A percentile compares a stretch with the other conserved stretches of the same genome.
phyloP scores from a whole-genome alignment of 2,797 vertebrate genomes.

The Pogoniulus pusillus region DNA sequence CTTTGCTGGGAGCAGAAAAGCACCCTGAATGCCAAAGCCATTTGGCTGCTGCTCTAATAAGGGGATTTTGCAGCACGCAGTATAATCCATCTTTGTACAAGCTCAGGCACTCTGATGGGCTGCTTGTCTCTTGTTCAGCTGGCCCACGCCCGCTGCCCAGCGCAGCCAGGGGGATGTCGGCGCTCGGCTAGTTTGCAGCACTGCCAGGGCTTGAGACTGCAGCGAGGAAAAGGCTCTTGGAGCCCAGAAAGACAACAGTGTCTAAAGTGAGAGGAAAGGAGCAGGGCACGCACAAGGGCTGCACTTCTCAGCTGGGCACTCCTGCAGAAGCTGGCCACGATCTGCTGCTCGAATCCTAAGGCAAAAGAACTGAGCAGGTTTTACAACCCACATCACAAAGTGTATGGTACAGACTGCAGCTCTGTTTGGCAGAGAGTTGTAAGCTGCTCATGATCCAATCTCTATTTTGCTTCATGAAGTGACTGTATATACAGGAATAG shows the following conservation, averaged over 20 bases:
- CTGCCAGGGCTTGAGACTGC: neutral
- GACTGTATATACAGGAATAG: neutral
- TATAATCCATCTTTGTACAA: conserved; percentile 23
- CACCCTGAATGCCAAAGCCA: conserved; percentile 31
- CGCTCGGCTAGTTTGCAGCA: neutral
- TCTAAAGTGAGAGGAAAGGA: neutral
- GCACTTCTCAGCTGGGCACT: neutral
- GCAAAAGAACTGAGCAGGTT: neutral
- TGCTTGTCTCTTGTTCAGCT: neutral
- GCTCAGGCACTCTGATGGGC: neutral
- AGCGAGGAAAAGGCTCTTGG: neutral
- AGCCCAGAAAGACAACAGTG: neutral
- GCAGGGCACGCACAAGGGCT: neutral
- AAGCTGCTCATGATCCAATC: neutral
- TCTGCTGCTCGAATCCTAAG: neutral
- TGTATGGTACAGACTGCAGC: neutral
- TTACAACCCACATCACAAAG: neutral
- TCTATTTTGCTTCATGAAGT: neutral
- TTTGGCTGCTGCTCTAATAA: conserved; percentile 30
- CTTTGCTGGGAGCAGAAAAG: conserved; percentile 46
- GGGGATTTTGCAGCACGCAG: neutral
- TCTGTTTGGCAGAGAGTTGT: neutral
- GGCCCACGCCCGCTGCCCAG: neutral
- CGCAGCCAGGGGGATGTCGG: neutral
- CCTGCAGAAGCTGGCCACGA: neutral